Percentiles rank a stretch among this genome's conserved stretches.
Evolutionary conservation across 2,888 invertebrate genomes (phyloP).

Genomic region (Ophioninae sp.): DNA sequence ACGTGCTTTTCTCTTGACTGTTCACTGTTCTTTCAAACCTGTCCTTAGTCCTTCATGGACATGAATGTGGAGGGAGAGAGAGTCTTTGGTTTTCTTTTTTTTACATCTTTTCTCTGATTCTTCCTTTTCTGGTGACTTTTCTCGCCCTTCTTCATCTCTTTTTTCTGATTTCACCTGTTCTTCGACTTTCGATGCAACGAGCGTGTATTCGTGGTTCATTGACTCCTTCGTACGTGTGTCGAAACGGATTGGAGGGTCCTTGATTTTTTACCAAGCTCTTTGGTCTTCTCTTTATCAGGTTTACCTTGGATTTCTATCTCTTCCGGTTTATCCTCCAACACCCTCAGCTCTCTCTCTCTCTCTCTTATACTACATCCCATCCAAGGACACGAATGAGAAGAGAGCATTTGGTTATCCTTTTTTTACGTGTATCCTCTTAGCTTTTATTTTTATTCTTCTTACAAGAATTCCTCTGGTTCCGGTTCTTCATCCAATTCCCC

Average conservation of each 20-base stretch:
- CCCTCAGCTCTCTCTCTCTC: too few relatives aligned
- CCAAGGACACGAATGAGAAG: too few relatives aligned
- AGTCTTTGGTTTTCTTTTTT: constrained; percentile 34
- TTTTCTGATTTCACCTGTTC: background rate
- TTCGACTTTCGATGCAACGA: background rate
- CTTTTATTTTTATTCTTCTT: too few relatives aligned
- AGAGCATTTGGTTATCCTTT: too few relatives aligned
- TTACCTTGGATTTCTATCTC: too few relatives aligned
- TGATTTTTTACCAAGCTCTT: background rate
- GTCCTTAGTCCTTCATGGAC: constrained; percentile 10
- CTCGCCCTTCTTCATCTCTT: background rate
- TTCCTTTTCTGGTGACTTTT: background rate
- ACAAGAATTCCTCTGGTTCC: too few relatives aligned
- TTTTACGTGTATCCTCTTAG: too few relatives aligned
- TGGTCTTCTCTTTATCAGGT: constrained; percentile 2
- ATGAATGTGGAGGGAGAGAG: background rate
- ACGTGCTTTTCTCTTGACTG: constrained; percentile 54
- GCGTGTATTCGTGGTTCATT: background rate
- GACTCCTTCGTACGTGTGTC: too few relatives aligned
- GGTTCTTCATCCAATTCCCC: too few relatives aligned
- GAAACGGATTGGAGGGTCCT: too few relatives aligned
- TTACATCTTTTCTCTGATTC: constrained; percentile 9
- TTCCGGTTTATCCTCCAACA: too few relatives aligned
- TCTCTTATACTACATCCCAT: too few relatives aligned
- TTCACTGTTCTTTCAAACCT: constrained; percentile 40